Base-by-base conservation (phyloP, 2,888 invertebrate species). In the Bibio marci region DNA sequence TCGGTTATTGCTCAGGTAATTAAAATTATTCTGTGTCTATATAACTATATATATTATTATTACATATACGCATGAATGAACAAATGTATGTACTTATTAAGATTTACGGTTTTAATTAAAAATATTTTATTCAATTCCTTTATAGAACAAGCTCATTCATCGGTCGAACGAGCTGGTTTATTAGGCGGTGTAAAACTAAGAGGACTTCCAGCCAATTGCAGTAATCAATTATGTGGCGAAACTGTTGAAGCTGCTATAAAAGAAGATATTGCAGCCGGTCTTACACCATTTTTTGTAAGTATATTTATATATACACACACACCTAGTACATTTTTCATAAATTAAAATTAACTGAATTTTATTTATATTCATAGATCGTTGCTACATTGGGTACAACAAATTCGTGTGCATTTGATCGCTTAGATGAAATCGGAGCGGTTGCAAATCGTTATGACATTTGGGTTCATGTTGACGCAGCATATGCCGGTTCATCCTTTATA, bases 391-490 rank as follows among this genome's bases (percentile, higher is more conserved):
- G 97, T 4, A 94, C 95, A 2, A 98, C 97, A 1, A 82, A 82
- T n/a, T 86, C 88, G 0, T 94, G 94, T 55, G 81, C 92, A 0
- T 98, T 95, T 54, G 97, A 97, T 61, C 71, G 73, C 39, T 56
- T 97, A 30, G 76, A 80, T 27, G 92, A 94, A 65, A 69, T 98
- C 37, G 92, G 92, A 0, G 75, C 78, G n/a, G 77, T 95, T n/a
- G 82, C 90, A 51, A 71, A 71, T 48, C 63, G 65, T n/a, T 70
- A 72, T 43, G 66, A 71, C 39, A 57, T 95, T 3, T 97, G 95
- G 95, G 64, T 92, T 7, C 97, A 97, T 59, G 82, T 97, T 3
- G 97, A 97, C 56, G 95, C 94, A 0, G 94, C 95, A 1, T 97
- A 97, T 58, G 95, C 95, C 1, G 97, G 83, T 8, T 86, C 90